These are phyloP conservation scores for Pogonus chalceus DNA, from an alignment of 1,140 invertebrate species.

Conservation along the genomic window DNA sequence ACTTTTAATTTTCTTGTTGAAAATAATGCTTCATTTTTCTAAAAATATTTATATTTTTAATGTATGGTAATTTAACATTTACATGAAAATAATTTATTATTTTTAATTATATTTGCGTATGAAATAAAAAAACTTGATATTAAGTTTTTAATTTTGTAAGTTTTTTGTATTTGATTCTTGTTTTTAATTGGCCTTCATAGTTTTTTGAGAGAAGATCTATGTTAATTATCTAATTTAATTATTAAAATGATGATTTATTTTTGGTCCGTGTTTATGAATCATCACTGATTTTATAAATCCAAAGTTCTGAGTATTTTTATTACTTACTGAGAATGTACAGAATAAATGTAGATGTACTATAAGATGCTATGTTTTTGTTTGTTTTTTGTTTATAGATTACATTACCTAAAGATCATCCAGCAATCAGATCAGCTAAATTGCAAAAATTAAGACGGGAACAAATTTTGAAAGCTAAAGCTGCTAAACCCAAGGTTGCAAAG, in stretches of 20 bases:
- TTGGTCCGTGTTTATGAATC: conserved; percentile 30
- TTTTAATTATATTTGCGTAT: conserved; percentile 11
- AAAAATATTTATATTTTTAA: too few relatives aligned
- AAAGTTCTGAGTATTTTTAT: conserved; percentile 14
- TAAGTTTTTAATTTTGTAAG: background rate
- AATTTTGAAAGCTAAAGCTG: conserved; percentile 39
- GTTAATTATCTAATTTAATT: background rate
- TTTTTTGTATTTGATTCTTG: background rate
- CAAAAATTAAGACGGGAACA: conserved; percentile 41
- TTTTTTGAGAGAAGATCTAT: background rate
- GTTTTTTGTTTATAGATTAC: conserved; percentile 36
- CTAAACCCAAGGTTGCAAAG: conserved; percentile 43
- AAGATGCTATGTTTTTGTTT: conserved; percentile 8
- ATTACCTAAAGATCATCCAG: conserved; percentile 38
- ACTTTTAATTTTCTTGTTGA: too few relatives aligned
- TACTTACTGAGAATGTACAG: too few relatives aligned
- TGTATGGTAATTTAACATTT: background rate
- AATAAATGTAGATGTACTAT: too few relatives aligned
- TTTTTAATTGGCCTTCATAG: background rate
- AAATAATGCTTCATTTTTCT: too few relatives aligned
- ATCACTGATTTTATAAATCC: conserved; percentile 17
- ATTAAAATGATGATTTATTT: conserved; percentile 22
- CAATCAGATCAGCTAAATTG: conserved; percentile 40
- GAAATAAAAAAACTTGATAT: conserved; percentile 7
- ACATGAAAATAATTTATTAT: conserved; percentile 8